A percentile compares a stretch with the other conserved stretches of the same genome.
These are phyloP conservation scores for Callochromis pleurospilus DNA, from an alignment of 2,113 vertebrate genomes.

Conservation along the genomic window DNA sequence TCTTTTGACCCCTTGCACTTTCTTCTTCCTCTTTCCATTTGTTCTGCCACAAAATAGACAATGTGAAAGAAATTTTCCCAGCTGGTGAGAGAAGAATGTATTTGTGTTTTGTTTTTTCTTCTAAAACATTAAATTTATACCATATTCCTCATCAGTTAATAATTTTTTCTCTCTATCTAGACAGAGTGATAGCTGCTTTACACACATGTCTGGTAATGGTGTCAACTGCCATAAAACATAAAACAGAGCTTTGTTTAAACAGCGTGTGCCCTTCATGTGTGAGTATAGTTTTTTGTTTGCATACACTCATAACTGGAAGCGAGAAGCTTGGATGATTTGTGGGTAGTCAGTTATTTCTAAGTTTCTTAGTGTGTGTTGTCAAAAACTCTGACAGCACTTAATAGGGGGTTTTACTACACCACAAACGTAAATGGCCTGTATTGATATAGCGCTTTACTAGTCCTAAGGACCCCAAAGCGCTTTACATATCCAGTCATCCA, in stretches of 20 bases:
- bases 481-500: too few species aligned
- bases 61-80: neutral
- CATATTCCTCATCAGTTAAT: neutral
- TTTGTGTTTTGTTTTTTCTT: neutral
- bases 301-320: neutral
- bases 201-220: neutral
- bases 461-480: too few species aligned
- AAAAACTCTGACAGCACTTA: neutral
- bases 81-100: neutral
- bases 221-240: neutral
- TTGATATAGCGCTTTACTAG: too few species aligned
- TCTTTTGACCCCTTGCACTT: constrained; percentile 8
- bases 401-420: neutral
- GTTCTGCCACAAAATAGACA: neutral
- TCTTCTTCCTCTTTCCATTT: neutral
- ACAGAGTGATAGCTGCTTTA: neutral
- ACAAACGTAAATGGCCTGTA: too few species aligned
- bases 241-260: neutral
- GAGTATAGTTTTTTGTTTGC: neutral
- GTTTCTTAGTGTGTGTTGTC: neutral
- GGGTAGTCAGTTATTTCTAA: neutral
- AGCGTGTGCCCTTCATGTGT: neutral
- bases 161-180: neutral
- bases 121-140: neutral
- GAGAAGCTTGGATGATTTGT: neutral